A percentile compares a stretch with the other conserved stretches of the same genome.
Conservation (phyloP, 2,113 vertebrate species). For the Xyrauchen texanus region DNA sequence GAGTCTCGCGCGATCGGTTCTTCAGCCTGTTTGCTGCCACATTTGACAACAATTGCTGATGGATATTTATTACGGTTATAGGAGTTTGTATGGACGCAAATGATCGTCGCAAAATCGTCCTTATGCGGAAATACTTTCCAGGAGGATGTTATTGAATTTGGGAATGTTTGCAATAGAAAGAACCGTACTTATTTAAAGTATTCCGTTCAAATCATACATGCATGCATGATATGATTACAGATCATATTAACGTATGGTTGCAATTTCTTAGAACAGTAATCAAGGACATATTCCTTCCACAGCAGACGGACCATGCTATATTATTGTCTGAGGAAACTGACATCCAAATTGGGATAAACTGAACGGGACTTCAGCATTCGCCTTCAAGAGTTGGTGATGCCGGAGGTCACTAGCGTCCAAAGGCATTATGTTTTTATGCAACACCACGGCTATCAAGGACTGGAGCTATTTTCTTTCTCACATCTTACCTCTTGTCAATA, state of each 20-base stretch:
- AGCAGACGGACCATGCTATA: too few species aligned
- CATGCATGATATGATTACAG: too few species aligned
- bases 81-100: too few species aligned
- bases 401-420: slow-evolving; percentile 10
- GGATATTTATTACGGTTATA: too few species aligned
- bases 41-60: too few species aligned
- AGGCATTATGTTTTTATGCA: slow-evolving; percentile 82
- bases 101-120: not conserved
- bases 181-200: not conserved
- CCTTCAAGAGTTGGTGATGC: slow-evolving; percentile 12
- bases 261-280: not conserved
- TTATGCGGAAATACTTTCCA: not conserved
- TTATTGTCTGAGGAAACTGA: not conserved
- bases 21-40: too few species aligned
- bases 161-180: not conserved
- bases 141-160: not conserved
- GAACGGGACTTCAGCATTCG: not conserved
- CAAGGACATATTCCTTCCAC: not conserved
- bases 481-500: slow-evolving; percentile 84
- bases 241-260: too few species aligned
- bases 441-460: slow-evolving; percentile 84
- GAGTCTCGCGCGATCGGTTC: too few species aligned
- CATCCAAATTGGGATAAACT: not conserved
- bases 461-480: slow-evolving; percentile 86
- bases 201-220: not conserved